Evolutionary conservation across 2,888 invertebrate species (phyloP), one percentile per base, ranked within the genome.

Genomic region (Dryocosmus kuriphilus): DNA sequence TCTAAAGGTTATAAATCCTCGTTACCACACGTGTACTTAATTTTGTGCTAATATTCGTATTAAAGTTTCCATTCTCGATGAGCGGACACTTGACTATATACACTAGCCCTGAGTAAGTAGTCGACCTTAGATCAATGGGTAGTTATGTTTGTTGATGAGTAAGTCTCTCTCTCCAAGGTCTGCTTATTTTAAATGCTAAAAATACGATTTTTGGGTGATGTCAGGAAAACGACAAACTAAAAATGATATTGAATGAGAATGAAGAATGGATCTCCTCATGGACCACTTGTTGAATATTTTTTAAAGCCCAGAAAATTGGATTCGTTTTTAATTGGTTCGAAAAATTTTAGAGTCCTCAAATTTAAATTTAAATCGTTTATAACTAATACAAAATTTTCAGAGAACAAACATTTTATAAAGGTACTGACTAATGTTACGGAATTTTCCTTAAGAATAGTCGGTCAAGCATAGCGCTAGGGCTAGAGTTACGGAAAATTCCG

Each of bases 71-170:
- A 30, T 63, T 32, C 35, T 35, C 22, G 22, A 35, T 63, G 35
- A 63, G n/a, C n/a, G 22, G 27, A 71, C 60, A 60, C 60, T 60
- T 60, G 60, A 60, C 60, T 60, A 24, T 30, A n/a, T n/a, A n/a
- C n/a, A 46, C 16, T 71, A 71, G 30, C 71, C 51, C 51, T 71
- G 71, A 71, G 51, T 30, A 71, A 71, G 71, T 71, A 51, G 71
- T 71, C 71, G 71, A 71, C 71, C 71, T 71, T 71, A 71, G 71
- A 71, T 51, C 19, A 71, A 51, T 71, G 51, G 46, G 51, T 51
- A 71, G 51, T 71, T 67, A 71, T 55, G 71, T 71, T 71, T 71
- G 71, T 71, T 71, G 71, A 71, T 71, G 71, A 71, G 71, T 71
- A 71, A 71, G 67, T 46, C 46, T 46, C 71, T 71, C 51, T 71